Evolutionary conservation across 2,888 invertebrate species (phyloP).

Genomic region (Andrena bicolor): DNA sequence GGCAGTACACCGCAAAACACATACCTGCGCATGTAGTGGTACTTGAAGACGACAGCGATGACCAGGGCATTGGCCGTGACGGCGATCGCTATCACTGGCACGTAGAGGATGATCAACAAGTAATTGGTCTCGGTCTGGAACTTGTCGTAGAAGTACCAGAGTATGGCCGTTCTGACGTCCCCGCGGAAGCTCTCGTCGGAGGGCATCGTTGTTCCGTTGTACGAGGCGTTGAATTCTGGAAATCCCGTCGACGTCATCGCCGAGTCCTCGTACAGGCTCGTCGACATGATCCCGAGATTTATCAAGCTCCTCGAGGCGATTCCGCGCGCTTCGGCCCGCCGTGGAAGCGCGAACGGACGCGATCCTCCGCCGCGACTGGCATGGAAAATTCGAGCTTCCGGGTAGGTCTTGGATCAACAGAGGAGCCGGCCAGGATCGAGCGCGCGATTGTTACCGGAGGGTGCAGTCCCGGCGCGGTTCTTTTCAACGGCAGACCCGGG

Average conservation of each 20-base stretch:
- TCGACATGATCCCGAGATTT: conserved; percentile 11
- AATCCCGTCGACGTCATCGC: conserved; percentile 11
- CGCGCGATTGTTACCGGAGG: conserved; percentile 19
- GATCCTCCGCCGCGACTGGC: not conserved
- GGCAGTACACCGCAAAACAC: no score
- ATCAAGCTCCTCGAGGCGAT: not conserved
- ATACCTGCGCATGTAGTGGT: conserved; percentile 90
- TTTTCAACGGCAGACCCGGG: not conserved
- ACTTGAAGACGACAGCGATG: conserved; percentile 89
- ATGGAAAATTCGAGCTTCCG: conserved; percentile 19
- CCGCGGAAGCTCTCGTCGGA: conserved; percentile 60
- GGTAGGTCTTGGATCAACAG: conserved; percentile 13
- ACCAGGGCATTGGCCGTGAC: conserved; percentile 89
- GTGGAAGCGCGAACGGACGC: conserved; percentile 25
- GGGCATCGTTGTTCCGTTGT: conserved; percentile 3
- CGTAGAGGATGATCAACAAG: conserved; percentile 88
- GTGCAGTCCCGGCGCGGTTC: not conserved
- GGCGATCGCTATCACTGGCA: conserved; percentile 88
- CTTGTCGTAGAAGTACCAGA: conserved; percentile 71
- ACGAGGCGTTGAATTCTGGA: conserved; percentile 16
- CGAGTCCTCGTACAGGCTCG: conserved; percentile 1
- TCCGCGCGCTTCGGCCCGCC: not conserved
- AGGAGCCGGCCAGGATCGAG: not conserved
- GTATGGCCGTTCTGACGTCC: conserved; percentile 65
- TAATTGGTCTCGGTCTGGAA: conserved; percentile 75